phyloP scores from a whole-genome alignment of 2,113 vertebrate species.

The Aspidoscelis tigris region DNA sequence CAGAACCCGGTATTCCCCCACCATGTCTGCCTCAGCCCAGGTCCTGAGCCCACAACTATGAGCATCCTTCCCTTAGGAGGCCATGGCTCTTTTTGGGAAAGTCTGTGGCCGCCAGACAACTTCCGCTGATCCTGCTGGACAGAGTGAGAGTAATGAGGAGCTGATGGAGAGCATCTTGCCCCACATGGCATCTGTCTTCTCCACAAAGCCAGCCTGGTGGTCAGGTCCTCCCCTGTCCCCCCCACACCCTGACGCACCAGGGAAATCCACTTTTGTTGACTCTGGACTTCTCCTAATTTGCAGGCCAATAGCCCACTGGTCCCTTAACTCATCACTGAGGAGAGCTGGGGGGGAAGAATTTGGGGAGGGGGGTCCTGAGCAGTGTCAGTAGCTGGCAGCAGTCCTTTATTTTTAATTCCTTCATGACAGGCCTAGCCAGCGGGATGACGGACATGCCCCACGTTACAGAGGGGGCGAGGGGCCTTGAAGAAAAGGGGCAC shows the following conservation, averaged over 20 bases:
- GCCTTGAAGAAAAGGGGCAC: background rate
- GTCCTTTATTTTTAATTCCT: constrained; percentile 22
- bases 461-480: background rate
- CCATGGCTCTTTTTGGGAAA: too few relatives aligned
- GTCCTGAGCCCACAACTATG: background rate
- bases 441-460: constrained; percentile 5
- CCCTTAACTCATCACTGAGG: constrained; percentile 3
- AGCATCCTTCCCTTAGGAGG: background rate
- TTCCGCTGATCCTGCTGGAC: background rate
- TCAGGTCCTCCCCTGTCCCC: background rate
- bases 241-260: background rate
- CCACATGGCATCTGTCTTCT: background rate
- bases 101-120: background rate
- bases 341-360: background rate
- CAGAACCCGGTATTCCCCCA: too few relatives aligned
- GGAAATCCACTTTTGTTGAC: constrained; percentile 18
- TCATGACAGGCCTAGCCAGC: background rate
- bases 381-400: background rate
- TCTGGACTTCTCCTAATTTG: constrained; percentile 8
- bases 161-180: background rate
- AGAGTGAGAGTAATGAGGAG: background rate
- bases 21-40: background rate
- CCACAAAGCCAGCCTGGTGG: background rate
- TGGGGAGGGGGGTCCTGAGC: constrained; percentile 9
- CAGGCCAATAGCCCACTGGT: background rate